phyloP scores from a whole-genome alignment of 2,888 invertebrate species.

The Sarcophaga rosellei region DNA sequence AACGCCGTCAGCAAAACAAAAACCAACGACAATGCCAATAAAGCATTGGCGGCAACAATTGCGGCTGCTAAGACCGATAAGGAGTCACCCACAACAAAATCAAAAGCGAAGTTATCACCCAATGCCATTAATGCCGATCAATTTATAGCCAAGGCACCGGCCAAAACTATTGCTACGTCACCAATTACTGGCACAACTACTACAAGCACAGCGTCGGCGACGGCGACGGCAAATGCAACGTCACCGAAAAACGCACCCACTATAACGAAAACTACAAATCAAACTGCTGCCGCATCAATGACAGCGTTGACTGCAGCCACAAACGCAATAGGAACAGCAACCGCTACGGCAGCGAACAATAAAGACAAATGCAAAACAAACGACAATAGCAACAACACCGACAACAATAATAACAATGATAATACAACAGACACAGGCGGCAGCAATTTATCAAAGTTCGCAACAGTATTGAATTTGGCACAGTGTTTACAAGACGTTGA shows the following conservation, averaged over 20 bases:
- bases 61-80: constrained; percentile 32
- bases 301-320: constrained; percentile 65
- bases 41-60: constrained; percentile 39
- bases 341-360: constrained; percentile 51
- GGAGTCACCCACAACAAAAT: constrained; percentile 42
- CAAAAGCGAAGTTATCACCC: constrained; percentile 66
- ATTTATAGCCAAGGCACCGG: constrained; percentile 76
- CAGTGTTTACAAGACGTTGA: constrained; percentile 81
- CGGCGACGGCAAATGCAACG: constrained; percentile 40
- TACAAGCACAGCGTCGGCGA: constrained; percentile 54
- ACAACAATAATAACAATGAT: constrained; percentile 39
- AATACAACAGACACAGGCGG: constrained; percentile 71
- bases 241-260: constrained; percentile 55
- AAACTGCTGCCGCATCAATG: constrained; percentile 53
- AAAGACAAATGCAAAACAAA: constrained; percentile 71
- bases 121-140: constrained; percentile 77
- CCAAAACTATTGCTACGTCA: constrained; percentile 75
- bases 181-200: constrained; percentile 56
- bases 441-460: constrained; percentile 81
- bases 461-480: constrained; percentile 81
- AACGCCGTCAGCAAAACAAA: constrained; percentile 59
- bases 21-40: constrained; percentile 56
- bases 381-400: constrained; percentile 61
- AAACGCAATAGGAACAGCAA: constrained; percentile 19
- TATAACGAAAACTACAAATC: constrained; percentile 56